These are phyloP conservation scores for Cheilosia impressa DNA, from an alignment of 2,888 invertebrate genomes.

Conservation along the genomic window DNA sequence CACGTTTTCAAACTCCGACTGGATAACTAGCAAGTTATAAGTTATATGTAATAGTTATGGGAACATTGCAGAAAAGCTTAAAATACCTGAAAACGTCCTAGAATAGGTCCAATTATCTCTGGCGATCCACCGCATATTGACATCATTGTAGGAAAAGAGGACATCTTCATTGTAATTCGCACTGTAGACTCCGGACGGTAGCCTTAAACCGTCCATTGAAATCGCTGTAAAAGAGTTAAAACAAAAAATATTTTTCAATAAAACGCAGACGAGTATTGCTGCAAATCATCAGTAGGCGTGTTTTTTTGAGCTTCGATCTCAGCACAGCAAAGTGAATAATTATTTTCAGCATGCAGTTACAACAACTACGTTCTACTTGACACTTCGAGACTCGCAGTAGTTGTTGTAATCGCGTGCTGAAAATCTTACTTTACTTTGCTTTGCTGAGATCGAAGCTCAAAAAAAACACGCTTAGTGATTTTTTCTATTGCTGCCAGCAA, in stretches of 20 bases:
- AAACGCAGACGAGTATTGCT: not conserved
- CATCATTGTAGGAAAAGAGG: conserved; percentile 89
- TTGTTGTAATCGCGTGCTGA: too few species aligned
- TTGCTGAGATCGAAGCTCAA: too few species aligned
- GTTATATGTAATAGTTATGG: not conserved
- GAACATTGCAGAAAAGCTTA: not conserved
- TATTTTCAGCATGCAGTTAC: too few species aligned
- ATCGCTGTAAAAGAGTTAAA: conserved; percentile 77
- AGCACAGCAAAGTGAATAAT: too few species aligned
- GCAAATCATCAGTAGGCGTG: not conserved
- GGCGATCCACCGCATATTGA: conserved; percentile 92
- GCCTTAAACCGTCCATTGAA: conserved; percentile 72
- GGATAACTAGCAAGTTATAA: conserved; percentile 78
- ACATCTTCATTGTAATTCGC: conserved; percentile 78
- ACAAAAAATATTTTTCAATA: not conserved
- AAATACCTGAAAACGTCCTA: conserved; percentile 87
- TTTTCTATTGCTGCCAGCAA: too few species aligned
- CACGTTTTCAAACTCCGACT: conserved; percentile 79
- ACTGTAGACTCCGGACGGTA: conserved; percentile 82
- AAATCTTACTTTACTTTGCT: too few species aligned
- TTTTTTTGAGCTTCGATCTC: too few species aligned
- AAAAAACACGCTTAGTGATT: too few species aligned
- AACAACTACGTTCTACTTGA: too few species aligned
- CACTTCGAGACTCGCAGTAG: too few species aligned
- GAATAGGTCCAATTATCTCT: conserved; percentile 91